Conservation (phyloP, 2,888 invertebrate species). For the Malthinus seriepunctatus region DNA sequence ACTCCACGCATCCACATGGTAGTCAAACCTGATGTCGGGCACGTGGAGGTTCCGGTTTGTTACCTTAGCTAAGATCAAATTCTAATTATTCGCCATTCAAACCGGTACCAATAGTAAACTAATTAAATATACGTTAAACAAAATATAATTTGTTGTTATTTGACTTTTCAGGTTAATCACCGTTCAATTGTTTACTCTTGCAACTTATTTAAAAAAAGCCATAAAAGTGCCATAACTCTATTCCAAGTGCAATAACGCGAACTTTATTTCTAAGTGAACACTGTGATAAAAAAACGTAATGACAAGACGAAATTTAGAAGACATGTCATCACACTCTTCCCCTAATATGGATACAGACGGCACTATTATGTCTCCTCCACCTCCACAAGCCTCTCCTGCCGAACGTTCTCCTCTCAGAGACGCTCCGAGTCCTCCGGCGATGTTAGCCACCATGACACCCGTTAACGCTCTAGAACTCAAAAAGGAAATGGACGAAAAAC, state of each 20-base stretch:
- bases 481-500: slow-evolving; percentile 67
- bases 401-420: slow-evolving; percentile 56
- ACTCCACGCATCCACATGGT: slow-evolving; percentile 47
- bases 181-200: slow-evolving; percentile 18
- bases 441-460: slow-evolving; percentile 86
- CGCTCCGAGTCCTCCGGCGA: slow-evolving; percentile 70
- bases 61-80: slow-evolving; percentile 34
- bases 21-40: slow-evolving; percentile 51
- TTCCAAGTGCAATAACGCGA: slow-evolving; percentile 50
- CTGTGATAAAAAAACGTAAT: slow-evolving; percentile 51
- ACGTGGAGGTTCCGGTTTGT: slow-evolving; percentile 47
- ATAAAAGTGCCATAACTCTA: slow-evolving; percentile 41
- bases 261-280: slow-evolving; percentile 43
- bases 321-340: slow-evolving; percentile 46
- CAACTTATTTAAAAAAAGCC: slow-evolving; percentile 34
- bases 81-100: slow-evolving; percentile 29
- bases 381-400: slow-evolving; percentile 58
- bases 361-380: slow-evolving; percentile 54
- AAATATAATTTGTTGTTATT: slow-evolving; percentile 13
- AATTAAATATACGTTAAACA: slow-evolving; percentile 36
- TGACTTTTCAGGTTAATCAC: slow-evolving; percentile 32
- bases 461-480: slow-evolving; percentile 79
- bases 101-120: slow-evolving; percentile 46
- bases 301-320: slow-evolving; percentile 52
- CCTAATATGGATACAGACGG: slow-evolving; percentile 42